These are phyloP conservation scores for Daboia siamensis DNA, from an alignment of 2,113 vertebrate genomes.

Conservation along the genomic window DNA sequence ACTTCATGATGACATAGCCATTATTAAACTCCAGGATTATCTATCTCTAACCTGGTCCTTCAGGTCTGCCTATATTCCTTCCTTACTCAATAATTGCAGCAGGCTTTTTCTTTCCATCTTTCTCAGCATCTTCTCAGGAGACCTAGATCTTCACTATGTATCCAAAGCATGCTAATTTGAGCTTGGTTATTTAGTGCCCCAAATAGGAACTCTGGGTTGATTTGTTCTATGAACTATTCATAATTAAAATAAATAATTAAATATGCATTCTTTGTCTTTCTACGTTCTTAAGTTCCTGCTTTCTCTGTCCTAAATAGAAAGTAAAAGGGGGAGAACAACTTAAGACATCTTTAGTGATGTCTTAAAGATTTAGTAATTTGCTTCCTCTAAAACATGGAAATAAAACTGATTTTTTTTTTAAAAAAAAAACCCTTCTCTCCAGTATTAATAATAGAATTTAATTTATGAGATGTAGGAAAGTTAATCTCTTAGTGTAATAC, in stretches of 20 bases:
- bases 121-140: background rate
- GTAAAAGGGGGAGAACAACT: background rate
- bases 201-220: background rate
- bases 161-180: background rate
- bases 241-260: constrained; percentile 12
- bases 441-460: background rate
- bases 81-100: background rate
- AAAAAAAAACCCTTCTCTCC: background rate
- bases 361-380: background rate
- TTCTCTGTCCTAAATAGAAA: constrained; percentile 8
- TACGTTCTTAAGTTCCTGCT: constrained; percentile 19
- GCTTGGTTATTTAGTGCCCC: background rate
- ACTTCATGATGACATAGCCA: background rate
- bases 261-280: constrained; percentile 23
- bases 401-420: background rate
- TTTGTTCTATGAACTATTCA: constrained; percentile 31
- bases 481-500: background rate
- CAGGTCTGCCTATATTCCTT: too few species aligned
- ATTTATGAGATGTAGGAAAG: background rate
- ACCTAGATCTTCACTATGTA: background rate
- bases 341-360: background rate
- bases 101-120: background rate
- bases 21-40: too few species aligned
- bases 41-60: too few species aligned
- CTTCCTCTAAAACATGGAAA: background rate